Conservation (phyloP, 2,113 vertebrate species). For the Nipponia nippon region DNA sequence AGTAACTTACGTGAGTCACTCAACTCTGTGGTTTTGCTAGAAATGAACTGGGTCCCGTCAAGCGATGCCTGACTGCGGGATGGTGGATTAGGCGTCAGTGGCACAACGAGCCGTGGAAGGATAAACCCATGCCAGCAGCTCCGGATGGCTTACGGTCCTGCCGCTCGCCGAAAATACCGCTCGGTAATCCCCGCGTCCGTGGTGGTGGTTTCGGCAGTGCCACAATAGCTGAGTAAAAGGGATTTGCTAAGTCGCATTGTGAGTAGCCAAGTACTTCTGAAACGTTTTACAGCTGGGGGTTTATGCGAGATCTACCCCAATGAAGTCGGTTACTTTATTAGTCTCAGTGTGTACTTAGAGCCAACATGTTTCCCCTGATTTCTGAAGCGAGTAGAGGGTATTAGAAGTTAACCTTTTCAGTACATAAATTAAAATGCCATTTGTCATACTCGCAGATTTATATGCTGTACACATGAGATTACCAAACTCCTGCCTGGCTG, state of each 20-base stretch:
- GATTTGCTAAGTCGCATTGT: background rate
- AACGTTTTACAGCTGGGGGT: background rate
- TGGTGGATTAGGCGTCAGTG: background rate
- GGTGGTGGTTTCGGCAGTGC: background rate
- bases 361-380: background rate
- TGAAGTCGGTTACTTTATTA: background rate
- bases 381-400: background rate
- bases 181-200: background rate
- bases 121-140: background rate
- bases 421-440: background rate
- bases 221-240: background rate
- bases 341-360: background rate
- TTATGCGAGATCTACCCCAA: background rate
- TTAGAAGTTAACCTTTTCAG: background rate
- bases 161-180: no score
- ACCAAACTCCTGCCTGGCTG: background rate
- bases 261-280: background rate
- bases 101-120: background rate
- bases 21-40: background rate
- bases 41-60: no score
- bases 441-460: background rate
- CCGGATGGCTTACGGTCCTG: background rate
- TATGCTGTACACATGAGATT: background rate
- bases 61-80: no score
- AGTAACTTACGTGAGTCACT: background rate